A percentile compares a stretch with the other conserved stretches of the same genome.
Conservation (phyloP, 2,113 vertebrate genomes). For the Euleptes europaea region DNA sequence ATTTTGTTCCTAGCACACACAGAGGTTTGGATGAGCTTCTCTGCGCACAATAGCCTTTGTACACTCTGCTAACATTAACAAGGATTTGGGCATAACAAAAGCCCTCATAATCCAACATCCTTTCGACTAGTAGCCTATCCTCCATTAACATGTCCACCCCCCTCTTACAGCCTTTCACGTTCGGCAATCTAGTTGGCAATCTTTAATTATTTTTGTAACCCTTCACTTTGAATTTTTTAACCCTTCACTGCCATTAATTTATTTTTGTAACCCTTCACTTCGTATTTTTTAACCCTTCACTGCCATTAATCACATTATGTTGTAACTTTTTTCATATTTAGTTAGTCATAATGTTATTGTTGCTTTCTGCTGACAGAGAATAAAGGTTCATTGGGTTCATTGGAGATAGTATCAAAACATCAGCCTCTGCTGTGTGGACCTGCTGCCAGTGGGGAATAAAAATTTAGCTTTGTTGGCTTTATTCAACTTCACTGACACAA, state of each 20-base stretch:
- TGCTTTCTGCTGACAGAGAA: conserved; percentile 18
- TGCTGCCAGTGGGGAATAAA: conserved; percentile 3
- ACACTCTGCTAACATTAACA: too few species aligned
- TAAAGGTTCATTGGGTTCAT: conserved; percentile 13
- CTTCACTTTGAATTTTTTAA: not conserved
- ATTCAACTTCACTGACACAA: not conserved
- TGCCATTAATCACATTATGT: not conserved
- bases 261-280: too few species aligned
- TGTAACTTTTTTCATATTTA: not conserved
- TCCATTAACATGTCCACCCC: too few species aligned
- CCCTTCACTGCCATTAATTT: not conserved
- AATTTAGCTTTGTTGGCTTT: not conserved
- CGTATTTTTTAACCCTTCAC: not conserved
- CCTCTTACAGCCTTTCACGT: too few species aligned
- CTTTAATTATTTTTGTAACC: not conserved
- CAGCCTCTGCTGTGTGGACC: not conserved
- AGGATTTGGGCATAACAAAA: too few species aligned
- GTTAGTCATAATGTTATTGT: not conserved
- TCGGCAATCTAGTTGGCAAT: too few species aligned
- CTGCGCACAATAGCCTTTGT: too few species aligned
- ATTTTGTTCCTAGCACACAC: too few species aligned
- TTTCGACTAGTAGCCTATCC: too few species aligned
- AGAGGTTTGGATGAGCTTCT: too few species aligned
- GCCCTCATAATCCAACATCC: too few species aligned
- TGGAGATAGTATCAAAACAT: conserved; percentile 15